phyloP scores from a whole-genome alignment of 2,113 vertebrate species.

The Proteles cristata region DNA sequence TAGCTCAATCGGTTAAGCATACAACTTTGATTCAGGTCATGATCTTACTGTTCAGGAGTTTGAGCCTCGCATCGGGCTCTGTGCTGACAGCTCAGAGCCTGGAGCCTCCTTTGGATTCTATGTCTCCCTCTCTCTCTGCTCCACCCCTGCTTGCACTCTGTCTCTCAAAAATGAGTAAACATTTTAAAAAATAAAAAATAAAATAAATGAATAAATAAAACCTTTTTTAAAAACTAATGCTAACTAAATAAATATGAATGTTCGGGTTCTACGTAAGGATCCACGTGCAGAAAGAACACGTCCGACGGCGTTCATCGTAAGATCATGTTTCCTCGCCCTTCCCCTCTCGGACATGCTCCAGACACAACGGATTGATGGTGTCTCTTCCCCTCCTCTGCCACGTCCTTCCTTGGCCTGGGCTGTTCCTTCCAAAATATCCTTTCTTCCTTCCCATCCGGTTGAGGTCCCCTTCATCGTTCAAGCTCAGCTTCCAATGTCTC shows the following conservation, averaged over 20 bases:
- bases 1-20: no score
- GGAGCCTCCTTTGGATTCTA: no score
- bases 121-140: no score
- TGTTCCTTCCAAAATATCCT: not conserved
- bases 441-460: not conserved
- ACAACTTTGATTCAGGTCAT: no score
- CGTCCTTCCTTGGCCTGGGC: not conserved
- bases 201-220: no score
- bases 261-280: slow-evolving; percentile 14
- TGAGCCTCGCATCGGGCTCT: no score
- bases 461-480: not conserved
- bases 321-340: not conserved
- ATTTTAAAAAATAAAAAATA: no score
- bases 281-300: not conserved
- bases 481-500: not conserved
- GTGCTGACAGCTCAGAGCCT: no score
- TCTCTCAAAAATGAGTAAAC: no score
- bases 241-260: not conserved
- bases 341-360: not conserved
- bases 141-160: no score
- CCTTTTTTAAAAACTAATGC: no score
- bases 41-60: no score
- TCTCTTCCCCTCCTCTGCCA: not conserved
- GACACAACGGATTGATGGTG: not conserved
- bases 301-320: not conserved